Base-by-base conservation (phyloP, 2,888 invertebrate genomes). In the Pseudococcus longispinus region DNA sequence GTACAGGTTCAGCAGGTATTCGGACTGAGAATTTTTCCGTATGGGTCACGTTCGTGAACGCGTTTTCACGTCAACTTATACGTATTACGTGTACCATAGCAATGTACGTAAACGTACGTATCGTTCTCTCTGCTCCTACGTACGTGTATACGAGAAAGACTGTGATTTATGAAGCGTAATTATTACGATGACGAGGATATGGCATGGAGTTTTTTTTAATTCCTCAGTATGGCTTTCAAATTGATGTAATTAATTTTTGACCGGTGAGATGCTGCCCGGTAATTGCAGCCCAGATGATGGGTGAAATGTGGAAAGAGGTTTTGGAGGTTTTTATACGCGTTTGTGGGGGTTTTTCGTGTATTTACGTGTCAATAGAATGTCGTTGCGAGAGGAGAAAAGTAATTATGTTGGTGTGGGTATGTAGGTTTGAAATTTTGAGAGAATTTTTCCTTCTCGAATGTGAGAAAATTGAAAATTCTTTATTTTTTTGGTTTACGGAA, bases 161-260 rank as follows among this genome's bases (percentile, higher is more conserved):
- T 60, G 70, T 70, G 70, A 70, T 70, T 70, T 70, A 70, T 29
- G 70, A 29, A 29, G 70, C 70, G 70, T 70, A 70, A 70, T 70
- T 70, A 29, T 70, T 29, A 29, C 13, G 26, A 26, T 29, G 70
- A 70, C 70, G 70, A 60, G 20, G 60, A 60, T 60, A 13, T 23
- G 18, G 55, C 26, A 15, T 23, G 70, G 60, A 9, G 20, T 23
- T 60, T 37, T 37, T 37, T 37, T 37, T 29, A 70, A 70, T 70
- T 70, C 29, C 5, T 20, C 29, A 29, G 70, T 70, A 70, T 70
- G 70, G 70, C 70, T 70, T 70, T 70, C 70, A 70, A 60, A 70
- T 70, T 70, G 70, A 18, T 29, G 29, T 70, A 29, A 70, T 70
- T 70, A 70, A 70, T 26, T 70, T 70, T 70, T 70, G 29, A 70